These are phyloP conservation scores for Drosophila parthenogenetica DNA, from an alignment of 2,888 invertebrate genomes.

Conservation along the genomic window DNA sequence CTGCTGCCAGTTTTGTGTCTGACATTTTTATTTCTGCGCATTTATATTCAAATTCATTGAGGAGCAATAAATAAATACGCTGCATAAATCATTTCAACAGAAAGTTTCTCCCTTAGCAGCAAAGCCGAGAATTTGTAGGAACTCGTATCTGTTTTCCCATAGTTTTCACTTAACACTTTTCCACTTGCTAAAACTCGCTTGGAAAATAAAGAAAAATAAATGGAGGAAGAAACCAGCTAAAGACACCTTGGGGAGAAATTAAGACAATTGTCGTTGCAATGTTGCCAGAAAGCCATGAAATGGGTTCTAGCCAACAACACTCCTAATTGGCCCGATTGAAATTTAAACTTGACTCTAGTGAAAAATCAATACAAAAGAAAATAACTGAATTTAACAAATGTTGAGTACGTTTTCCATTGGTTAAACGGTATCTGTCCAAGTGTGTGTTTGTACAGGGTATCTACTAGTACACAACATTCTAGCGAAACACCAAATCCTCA, in stretches of 20 bases:
- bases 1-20: slow-evolving; percentile 21
- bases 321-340: slow-evolving; percentile 30
- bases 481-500: slow-evolving; percentile 35
- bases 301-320: slow-evolving; percentile 27
- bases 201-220: background rate
- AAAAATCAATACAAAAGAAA: slow-evolving; percentile 15
- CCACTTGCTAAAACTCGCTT: slow-evolving; percentile 5
- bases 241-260: slow-evolving; percentile 67
- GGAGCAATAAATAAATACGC: slow-evolving; percentile 67
- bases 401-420: background rate
- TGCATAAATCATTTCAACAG: slow-evolving; percentile 63
- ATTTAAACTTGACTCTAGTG: slow-evolving; percentile 9
- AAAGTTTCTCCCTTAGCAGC: slow-evolving; percentile 43
- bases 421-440: slow-evolving; percentile 41
- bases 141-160: slow-evolving; percentile 8
- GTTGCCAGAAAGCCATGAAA: slow-evolving; percentile 32
- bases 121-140: slow-evolving; percentile 27
- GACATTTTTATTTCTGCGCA: slow-evolving; percentile 45
- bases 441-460: slow-evolving; percentile 29
- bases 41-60: slow-evolving; percentile 67
- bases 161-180: slow-evolving; percentile 33
- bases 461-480: background rate
- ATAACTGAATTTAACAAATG: background rate
- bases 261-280: slow-evolving; percentile 58
- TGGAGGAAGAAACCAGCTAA: slow-evolving; percentile 41